A percentile compares a stretch with the other conserved stretches of the same genome.
These are phyloP conservation scores for Corythucha ciliata DNA, from an alignment of 2,888 invertebrate species.

Conservation along the genomic window DNA sequence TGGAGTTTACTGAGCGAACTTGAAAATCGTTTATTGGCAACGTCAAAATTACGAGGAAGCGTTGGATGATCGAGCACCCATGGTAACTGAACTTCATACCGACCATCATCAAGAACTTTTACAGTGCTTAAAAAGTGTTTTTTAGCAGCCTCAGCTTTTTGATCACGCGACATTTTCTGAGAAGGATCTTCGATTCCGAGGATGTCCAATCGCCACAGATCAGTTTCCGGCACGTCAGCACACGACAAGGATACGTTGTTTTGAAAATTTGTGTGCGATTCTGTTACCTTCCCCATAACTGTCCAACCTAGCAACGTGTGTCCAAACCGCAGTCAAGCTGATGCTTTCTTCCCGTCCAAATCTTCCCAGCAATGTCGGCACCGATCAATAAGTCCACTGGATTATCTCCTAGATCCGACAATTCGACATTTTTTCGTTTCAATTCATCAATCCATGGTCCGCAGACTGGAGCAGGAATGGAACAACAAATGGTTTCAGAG, in stretches of 20 bases:
- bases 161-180: slow-evolving; percentile 6
- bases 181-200: slow-evolving; percentile 26
- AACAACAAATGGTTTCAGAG: slow-evolving; percentile 1
- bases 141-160: slow-evolving; percentile 9
- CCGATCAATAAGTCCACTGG: slow-evolving; percentile 18
- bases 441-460: neutral
- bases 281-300: slow-evolving; percentile 15
- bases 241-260: slow-evolving; percentile 4
- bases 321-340: slow-evolving; percentile 3
- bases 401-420: neutral
- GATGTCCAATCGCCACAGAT: slow-evolving; percentile 26
- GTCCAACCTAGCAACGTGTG: slow-evolving; percentile 19
- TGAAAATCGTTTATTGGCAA: slow-evolving; percentile 35
- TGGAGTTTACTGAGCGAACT: slow-evolving; percentile 32
- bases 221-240: slow-evolving; percentile 1
- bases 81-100: slow-evolving; percentile 39
- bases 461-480: slow-evolving; percentile 2
- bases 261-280: neutral
- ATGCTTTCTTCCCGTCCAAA: slow-evolving; percentile 11
- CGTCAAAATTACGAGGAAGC: slow-evolving; percentile 33
- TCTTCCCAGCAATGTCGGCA: slow-evolving; percentile 16
- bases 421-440: neutral
- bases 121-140: slow-evolving; percentile 34
- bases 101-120: slow-evolving; percentile 32
- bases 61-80: slow-evolving; percentile 38